Evolutionary conservation across 2,797 vertebrate species (phyloP).

Genomic region (Caiman crocodilus): DNA sequence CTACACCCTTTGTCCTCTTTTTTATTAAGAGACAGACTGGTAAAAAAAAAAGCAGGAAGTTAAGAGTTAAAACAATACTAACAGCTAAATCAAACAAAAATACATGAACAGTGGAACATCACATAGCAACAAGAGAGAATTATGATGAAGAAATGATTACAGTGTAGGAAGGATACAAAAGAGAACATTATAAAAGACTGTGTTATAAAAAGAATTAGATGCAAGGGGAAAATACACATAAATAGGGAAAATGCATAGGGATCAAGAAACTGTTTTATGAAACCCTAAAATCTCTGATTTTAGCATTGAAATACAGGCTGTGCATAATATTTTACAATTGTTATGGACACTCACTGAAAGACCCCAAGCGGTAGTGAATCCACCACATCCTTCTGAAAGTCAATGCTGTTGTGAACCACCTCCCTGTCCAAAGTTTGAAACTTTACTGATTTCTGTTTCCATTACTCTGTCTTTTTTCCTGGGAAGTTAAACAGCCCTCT

Average conservation of each 20-base stretch:
- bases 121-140: conserved; percentile 45
- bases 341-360: conserved; percentile 6
- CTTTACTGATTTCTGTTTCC: neutral
- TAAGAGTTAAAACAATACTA: conserved; percentile 62
- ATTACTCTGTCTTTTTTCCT: too few relatives aligned
- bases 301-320: neutral
- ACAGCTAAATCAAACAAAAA: conserved; percentile 61
- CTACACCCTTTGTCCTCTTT: neutral
- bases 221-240: conserved; percentile 44
- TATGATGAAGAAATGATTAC: conserved; percentile 62
- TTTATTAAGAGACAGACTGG: neutral
- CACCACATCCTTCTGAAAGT: neutral
- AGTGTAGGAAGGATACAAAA: conserved; percentile 59
- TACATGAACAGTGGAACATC: conserved; percentile 6
- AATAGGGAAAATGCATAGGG: conserved; percentile 46
- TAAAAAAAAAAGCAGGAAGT: neutral
- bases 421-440: neutral
- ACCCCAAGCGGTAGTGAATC: neutral
- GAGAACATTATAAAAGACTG: conserved; percentile 52
- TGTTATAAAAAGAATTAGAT: conserved; percentile 60
- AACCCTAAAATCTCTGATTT: conserved; percentile 12
- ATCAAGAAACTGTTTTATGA: conserved; percentile 46
- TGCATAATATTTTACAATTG: neutral
- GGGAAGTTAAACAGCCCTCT: neutral
- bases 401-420: conserved; percentile 21